Percentiles rank a stretch among this genome's conserved stretches.
phyloP scores from a whole-genome alignment of 2,888 invertebrate species.

The Perithous albicinctus region DNA sequence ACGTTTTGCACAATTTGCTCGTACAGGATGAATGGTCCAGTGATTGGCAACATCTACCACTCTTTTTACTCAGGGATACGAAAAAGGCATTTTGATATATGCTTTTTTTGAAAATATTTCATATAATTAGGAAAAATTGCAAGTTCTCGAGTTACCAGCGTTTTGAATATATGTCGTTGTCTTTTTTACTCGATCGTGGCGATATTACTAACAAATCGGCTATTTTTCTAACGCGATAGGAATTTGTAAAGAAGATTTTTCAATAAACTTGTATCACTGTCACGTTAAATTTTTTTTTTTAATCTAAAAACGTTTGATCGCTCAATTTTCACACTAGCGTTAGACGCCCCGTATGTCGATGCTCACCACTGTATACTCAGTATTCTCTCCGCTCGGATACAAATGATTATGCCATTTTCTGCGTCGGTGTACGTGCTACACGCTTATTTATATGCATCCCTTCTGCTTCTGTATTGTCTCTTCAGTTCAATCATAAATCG shows the following conservation, averaged over 20 bases:
- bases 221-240: too few species aligned
- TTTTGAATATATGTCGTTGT: too few species aligned
- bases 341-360: neutral
- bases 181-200: too few species aligned
- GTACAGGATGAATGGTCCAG: slow-evolving; percentile 2
- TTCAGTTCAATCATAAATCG: slow-evolving; percentile 7
- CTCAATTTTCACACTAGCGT: slow-evolving; percentile 35
- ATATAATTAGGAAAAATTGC: too few species aligned
- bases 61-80: neutral
- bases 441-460: slow-evolving; percentile 9
- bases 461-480: slow-evolving; percentile 7
- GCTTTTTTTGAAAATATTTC: too few species aligned
- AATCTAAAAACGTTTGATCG: too few species aligned
- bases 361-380: neutral
- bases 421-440: slow-evolving; percentile 47
- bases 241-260: too few species aligned
- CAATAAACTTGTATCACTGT: too few species aligned
- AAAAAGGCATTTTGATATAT: too few species aligned
- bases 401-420: slow-evolving; percentile 59
- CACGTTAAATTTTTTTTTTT: too few species aligned
- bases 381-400: slow-evolving; percentile 35
- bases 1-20: slow-evolving; percentile 31
- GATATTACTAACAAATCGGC: too few species aligned
- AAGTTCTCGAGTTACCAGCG: too few species aligned
- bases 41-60: slow-evolving; percentile 5